Base-by-base conservation (phyloP, 2,888 invertebrate genomes). In the Harmothoe impar region DNA sequence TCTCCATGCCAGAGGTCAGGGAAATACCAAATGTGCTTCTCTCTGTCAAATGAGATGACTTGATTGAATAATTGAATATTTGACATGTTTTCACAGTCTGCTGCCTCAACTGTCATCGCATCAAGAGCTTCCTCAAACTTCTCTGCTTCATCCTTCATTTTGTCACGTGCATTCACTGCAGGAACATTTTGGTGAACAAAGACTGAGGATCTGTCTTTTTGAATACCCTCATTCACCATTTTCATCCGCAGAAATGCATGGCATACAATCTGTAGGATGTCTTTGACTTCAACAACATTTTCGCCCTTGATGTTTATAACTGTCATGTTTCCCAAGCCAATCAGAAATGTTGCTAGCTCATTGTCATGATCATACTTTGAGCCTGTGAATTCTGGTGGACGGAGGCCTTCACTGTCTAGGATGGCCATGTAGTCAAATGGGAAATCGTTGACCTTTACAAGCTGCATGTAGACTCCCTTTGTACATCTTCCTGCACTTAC, bases 131-230 rank as follows among this genome's bases (percentile, higher is more conserved):
- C 89, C 15, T 72, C 20, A 51, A 91, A 25, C 51, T 91, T 72
- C n/a, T 81, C 0, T 20, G 23, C n/a, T 0, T 62, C 91, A 10
- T 29, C n/a, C 20, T 35, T 72, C 81, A 91, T 52, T 25, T 72
- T 85, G 1, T 90, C 91, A 7, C 51, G 78, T 54, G 91, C 90
- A 29, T 35, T 3, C 0, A 91, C 25, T 0, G 89, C 89, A 23
- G 90, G 17, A n/a, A 91, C 91, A 84, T 91, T 91, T 23, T 91
- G 89, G 43, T 91, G 91, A n/a, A 84, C 52, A 35, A 91, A 91
- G 25, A 85, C n/a, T 51, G 90, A 91, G 35, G 25, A n/a, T n/a
- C 72, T n/a, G 5, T 15, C 0, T 17, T 72, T 72, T 29, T 72
- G 72, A 29, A 72, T 31, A 3, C 7, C 29, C 3, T 72, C 25